Evolutionary conservation across 2,797 vertebrate species (phyloP).

Genomic region (Buphagus erythrorhynchus): DNA sequence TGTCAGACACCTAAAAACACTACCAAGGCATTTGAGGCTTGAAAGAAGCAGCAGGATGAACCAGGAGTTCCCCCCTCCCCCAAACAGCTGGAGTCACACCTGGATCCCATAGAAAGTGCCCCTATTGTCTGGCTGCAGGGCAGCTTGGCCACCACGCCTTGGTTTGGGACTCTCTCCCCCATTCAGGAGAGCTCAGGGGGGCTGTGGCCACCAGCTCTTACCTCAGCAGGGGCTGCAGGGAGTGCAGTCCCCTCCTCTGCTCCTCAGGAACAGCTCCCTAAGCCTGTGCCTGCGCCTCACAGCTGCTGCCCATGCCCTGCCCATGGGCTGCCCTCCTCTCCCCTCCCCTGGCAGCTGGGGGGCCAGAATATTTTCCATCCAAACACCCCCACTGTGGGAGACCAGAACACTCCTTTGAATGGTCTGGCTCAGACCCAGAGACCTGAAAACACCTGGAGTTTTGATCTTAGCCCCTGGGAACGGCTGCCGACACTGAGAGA

Average conservation of each 20-base stretch:
- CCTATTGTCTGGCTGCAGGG: background rate
- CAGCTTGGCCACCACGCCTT: fast-evolving
- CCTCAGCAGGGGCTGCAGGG: background rate
- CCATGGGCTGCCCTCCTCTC: background rate
- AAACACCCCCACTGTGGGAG: fast-evolving
- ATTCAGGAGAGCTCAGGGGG: background rate
- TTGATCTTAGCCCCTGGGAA: too few species aligned
- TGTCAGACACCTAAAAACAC: background rate
- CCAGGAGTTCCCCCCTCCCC: background rate
- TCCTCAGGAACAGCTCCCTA: background rate
- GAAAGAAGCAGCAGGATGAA: background rate
- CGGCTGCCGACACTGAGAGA: too few species aligned
- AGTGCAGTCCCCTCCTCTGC: fast-evolving
- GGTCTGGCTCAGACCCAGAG: too few species aligned
- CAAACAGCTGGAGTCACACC: fast-evolving
- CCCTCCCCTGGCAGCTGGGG: background rate
- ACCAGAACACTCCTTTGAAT: too few species aligned
- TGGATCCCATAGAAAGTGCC: background rate
- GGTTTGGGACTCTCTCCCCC: background rate
- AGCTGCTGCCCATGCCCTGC: background rate
- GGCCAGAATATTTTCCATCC: background rate
- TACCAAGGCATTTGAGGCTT: background rate
- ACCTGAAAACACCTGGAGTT: too few species aligned
- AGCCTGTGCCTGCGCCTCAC: fast-evolving
- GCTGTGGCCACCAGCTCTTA: background rate